Conservation (phyloP, 2,113 vertebrate genomes). For the Myiozetetes cayanensis region DNA sequence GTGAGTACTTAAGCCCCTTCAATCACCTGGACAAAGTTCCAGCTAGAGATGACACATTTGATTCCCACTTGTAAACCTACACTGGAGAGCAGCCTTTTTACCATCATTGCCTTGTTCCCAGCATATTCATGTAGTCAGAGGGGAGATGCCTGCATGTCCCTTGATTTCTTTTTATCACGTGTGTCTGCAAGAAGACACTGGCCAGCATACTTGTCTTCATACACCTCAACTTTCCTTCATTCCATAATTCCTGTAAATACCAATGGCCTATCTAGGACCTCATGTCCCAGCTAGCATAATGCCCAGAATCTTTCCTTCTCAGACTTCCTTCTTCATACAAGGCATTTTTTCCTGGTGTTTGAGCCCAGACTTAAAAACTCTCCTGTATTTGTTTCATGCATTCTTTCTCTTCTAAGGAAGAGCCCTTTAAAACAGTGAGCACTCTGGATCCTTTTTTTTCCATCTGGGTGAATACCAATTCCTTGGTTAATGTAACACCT, state of each 20-base stretch:
- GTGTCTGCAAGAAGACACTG: not conserved
- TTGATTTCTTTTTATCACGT: not conserved
- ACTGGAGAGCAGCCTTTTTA: not conserved
- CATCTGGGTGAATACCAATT: not conserved
- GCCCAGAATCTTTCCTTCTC: not conserved
- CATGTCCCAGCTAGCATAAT: not conserved
- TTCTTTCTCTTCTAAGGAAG: not conserved
- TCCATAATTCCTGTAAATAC: not conserved
- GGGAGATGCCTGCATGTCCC: not conserved
- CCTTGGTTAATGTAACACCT: not conserved
- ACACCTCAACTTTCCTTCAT: not conserved
- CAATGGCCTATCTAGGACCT: not conserved
- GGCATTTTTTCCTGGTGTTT: not conserved
- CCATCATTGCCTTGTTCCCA: not conserved
- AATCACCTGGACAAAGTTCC: not conserved
- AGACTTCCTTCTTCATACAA: not conserved
- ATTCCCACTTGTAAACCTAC: not conserved
- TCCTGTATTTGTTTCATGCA: fast-evolving
- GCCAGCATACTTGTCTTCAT: not conserved
- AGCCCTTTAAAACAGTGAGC: not conserved
- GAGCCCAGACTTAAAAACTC: not conserved
- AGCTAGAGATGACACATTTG: not conserved
- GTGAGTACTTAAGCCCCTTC: not conserved
- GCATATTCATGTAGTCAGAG: not conserved
- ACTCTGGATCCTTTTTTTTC: not conserved